Base-by-base conservation (phyloP, 2,113 vertebrate species). In the Charadrius vociferus region DNA sequence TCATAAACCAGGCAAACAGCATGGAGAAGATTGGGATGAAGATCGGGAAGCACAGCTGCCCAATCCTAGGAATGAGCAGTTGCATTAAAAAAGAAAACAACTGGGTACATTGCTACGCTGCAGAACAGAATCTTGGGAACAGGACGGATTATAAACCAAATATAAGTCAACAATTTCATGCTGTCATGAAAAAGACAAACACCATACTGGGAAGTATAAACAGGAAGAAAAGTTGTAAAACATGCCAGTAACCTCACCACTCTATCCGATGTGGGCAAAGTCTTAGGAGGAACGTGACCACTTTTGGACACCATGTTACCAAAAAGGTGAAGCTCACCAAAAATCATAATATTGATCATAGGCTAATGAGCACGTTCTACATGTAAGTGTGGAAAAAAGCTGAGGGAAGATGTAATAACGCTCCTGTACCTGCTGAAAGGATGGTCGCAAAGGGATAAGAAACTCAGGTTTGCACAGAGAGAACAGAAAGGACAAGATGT, bases 321-420 rank as follows among this genome's bases (percentile, higher is more conserved):
- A 66, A 23, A 43, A 71, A 92, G 10, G 14, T 43, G 39, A 52
- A 79, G 34, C 30, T 52, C 43, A 88, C 8, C 22, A 78, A 19
- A 81, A 12, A 2, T 22, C 18, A 7, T 4, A 62, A 41, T 13
- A 41, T 21, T 45, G 20, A 58, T 9, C 27, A 50, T 5, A 61
- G 18, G 30, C 3, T 53, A 56, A 73, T 30, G 16, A 81, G 34
- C 4, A 1, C 6, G 19, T 47, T 23, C 9, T 10, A 72, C 41
- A 66, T 17, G 1, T 29, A 79, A 52, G 2, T 6, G 15, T 2
- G 15, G 21, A 32, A 59, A 82, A 89, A 73, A 78, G 3, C 9
- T 15, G 23, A 81, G 23, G 55, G 23, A 78, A 36, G 2, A 4
- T 58, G 13, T 21, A 14, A 34, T 26, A 43, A 30, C 0, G 0